Evolutionary conservation across 2,113 vertebrate species (phyloP).

Genomic region (Leptobrachium ailaonicum): DNA sequence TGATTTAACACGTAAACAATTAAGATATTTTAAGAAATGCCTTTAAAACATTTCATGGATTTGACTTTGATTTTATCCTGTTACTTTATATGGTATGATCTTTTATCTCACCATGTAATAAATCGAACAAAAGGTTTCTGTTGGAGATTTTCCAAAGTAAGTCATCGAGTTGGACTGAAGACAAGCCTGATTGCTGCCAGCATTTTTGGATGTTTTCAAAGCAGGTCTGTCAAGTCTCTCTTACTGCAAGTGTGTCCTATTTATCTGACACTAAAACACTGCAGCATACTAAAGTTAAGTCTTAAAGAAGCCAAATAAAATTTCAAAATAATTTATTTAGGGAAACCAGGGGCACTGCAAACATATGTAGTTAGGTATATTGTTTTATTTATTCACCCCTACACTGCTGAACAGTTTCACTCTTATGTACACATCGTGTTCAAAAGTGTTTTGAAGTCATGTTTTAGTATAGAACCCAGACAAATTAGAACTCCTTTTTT

Average conservation of each 20-base stretch:
- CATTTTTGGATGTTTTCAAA: background rate
- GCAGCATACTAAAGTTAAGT: background rate
- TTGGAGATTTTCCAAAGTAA: constrained; percentile 21
- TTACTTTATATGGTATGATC: constrained; percentile 35
- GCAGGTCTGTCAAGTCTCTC: constrained; percentile 15
- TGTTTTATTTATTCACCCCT: no score
- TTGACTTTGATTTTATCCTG: constrained; percentile 5
- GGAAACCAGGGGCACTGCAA: no score
- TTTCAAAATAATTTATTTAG: no score
- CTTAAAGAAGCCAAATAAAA: no score
- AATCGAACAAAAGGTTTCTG: constrained; percentile 5
- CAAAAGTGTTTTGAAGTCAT: no score
- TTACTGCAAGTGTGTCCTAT: background rate
- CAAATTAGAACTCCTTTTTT: no score
- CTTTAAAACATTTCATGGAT: constrained; percentile 7
- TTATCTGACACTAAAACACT: background rate
- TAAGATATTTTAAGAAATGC: background rate
- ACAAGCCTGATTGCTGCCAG: constrained; percentile 17
- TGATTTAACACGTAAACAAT: constrained; percentile 13
- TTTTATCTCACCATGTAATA: constrained; percentile 1
- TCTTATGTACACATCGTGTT: no score
- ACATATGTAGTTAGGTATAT: no score
- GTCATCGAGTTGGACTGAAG: constrained; percentile 22
- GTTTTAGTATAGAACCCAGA: no score
- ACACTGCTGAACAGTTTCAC: no score